phyloP scores from a whole-genome alignment of 2,113 vertebrate genomes.

The Urocitellus parryii region DNA sequence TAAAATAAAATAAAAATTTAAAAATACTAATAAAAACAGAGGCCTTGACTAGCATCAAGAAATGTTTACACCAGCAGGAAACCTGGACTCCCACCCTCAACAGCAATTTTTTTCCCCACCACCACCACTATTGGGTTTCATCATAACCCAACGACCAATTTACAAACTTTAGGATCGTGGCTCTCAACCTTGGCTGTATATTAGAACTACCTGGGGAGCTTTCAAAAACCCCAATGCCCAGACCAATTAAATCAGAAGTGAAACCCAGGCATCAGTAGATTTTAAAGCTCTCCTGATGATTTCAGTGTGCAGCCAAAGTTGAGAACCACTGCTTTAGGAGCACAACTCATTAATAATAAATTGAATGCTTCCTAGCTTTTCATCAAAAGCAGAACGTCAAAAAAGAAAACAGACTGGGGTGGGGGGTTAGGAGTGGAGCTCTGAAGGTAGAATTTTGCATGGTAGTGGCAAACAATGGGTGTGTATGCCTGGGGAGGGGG shows the following conservation, averaged over 20 bases:
- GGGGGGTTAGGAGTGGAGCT: background rate
- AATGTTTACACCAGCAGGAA: background rate
- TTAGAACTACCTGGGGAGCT: conserved; percentile 74
- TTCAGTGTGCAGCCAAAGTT: conserved; percentile 66
- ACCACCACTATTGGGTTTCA: background rate
- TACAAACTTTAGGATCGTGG: conserved; percentile 43
- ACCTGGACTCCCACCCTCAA: background rate
- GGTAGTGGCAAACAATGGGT: background rate
- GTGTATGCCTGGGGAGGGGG: background rate
- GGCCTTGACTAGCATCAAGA: background rate
- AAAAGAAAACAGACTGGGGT: background rate
- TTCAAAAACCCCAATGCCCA: conserved; percentile 73
- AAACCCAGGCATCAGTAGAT: conserved; percentile 66
- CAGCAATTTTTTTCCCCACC: background rate
- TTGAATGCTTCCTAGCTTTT: conserved; percentile 63
- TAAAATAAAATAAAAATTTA: background rate
- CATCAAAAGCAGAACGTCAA: conserved; percentile 60
- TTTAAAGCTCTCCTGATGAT: conserved; percentile 76
- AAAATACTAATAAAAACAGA: background rate
- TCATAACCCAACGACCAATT: conserved; percentile 65
- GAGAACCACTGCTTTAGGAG: conserved; percentile 59
- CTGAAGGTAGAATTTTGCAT: background rate
- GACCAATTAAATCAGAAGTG: conserved; percentile 76
- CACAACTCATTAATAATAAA: conserved; percentile 74
- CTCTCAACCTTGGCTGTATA: conserved; percentile 57